Conservation (phyloP, 2,888 invertebrate species). For the Drosophila cognata region DNA sequence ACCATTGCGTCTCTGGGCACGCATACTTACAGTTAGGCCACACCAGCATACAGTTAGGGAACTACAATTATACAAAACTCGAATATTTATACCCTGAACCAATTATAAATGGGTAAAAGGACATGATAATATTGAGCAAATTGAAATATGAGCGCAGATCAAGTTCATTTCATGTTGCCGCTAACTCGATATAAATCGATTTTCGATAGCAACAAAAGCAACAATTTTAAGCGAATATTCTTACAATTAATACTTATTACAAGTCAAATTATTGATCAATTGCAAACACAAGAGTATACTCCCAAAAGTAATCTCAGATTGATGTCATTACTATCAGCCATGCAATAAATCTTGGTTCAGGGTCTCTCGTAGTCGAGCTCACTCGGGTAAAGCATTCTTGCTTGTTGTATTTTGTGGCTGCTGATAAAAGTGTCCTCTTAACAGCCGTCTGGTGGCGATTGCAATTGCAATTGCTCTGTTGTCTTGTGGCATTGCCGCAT, state of each 20-base stretch:
- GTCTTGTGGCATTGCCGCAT: constrained; percentile 50
- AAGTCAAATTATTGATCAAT: not conserved
- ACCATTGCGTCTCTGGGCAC: constrained; percentile 51
- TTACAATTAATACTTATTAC: not conserved
- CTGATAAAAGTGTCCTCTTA: constrained; percentile 62
- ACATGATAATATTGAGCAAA: not conserved
- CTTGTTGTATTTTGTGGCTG: constrained; percentile 41
- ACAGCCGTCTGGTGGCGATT: constrained; percentile 45
- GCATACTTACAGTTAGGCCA: not conserved
- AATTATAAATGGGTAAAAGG: not conserved
- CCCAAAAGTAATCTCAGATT: not conserved
- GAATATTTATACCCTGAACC: not conserved
- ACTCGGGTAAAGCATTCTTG: not conserved
- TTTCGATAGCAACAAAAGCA: not conserved
- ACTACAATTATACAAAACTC: not conserved
- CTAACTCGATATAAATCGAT: not conserved
- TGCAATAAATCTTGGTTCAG: not conserved
- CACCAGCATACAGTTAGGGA: constrained; percentile 1
- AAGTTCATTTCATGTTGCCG: not conserved
- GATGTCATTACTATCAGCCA: not conserved
- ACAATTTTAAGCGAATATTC: not conserved
- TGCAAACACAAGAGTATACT: not conserved
- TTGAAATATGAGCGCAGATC: not conserved
- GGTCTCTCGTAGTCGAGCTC: not conserved
- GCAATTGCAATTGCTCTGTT: constrained; percentile 37